Conservation (phyloP, 2,113 vertebrate genomes). For the Cichladusa arquata region DNA sequence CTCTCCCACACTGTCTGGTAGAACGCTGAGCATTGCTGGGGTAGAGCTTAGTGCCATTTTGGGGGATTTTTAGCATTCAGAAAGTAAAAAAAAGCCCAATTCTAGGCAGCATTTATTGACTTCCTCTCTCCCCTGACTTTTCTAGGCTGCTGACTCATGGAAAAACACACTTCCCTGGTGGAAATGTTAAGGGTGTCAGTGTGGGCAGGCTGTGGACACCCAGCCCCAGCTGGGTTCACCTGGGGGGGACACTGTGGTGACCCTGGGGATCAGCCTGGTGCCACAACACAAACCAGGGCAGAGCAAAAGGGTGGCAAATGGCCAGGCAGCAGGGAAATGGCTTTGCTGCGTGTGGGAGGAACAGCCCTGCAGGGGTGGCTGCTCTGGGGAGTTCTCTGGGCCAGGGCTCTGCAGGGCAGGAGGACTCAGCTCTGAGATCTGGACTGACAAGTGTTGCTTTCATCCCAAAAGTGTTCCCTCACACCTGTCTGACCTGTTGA, state of each 20-base stretch:
- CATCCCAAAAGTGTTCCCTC: not conserved
- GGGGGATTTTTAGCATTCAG: not conserved
- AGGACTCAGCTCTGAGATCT: not conserved
- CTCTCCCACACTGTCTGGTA: not conserved
- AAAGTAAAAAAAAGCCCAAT: not conserved
- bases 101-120: not conserved
- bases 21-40: not conserved
- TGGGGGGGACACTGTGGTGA: rapidly evolving
- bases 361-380: not conserved
- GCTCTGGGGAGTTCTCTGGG: not conserved
- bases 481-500: not conserved
- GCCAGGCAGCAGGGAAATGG: not conserved
- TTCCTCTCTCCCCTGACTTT: not conserved
- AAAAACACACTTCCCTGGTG: not conserved
- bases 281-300: not conserved
- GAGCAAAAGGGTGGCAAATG: rapidly evolving
- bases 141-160: not conserved
- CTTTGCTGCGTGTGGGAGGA: not conserved
- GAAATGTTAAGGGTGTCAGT: rapidly evolving
- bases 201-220: not conserved
- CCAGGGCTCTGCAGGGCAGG: not conserved
- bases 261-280: not conserved
- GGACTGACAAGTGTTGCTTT: not conserved
- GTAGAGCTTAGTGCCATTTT: rapidly evolving
- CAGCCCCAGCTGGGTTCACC: not conserved